These are phyloP conservation scores for Rhombomys opimus DNA, from an alignment of 2,113 vertebrate species.

Conservation along the genomic window DNA sequence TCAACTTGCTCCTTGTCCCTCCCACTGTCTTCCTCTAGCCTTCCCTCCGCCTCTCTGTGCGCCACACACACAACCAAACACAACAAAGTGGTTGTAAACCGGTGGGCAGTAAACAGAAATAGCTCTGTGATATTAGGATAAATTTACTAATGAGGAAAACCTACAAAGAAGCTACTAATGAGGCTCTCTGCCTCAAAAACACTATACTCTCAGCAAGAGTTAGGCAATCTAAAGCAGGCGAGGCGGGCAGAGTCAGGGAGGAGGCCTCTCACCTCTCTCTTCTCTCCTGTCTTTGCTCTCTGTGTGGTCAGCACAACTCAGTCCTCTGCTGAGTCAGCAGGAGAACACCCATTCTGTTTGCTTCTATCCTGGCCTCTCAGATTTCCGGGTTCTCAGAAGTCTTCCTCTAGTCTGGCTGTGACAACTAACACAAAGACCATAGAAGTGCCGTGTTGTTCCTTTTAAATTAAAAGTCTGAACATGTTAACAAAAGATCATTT, in stretches of 20 bases:
- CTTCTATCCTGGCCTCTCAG: background rate
- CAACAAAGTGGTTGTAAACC: background rate
- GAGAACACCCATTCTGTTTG: background rate
- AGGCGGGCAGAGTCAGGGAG: background rate
- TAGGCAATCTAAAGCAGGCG: background rate
- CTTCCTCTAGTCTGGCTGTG: background rate
- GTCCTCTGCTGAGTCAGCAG: background rate
- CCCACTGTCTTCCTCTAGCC: background rate
- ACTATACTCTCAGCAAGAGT: background rate
- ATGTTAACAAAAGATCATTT: background rate
- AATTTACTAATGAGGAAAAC: background rate
- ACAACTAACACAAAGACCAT: background rate
- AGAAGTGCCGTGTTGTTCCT: background rate
- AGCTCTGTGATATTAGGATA: background rate
- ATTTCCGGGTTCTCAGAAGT: background rate
- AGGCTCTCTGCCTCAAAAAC: conserved; percentile 22
- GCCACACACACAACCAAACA: background rate
- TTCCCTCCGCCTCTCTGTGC: background rate
- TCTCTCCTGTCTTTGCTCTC: background rate
- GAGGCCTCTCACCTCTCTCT: background rate
- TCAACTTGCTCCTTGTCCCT: background rate
- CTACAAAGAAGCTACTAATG: background rate
- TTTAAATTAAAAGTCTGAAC: conserved; percentile 6
- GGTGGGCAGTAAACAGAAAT: background rate
- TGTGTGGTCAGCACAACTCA: background rate